phyloP scores from a whole-genome alignment of 2,797 vertebrate species.

The Premnoplex brunnescens region DNA sequence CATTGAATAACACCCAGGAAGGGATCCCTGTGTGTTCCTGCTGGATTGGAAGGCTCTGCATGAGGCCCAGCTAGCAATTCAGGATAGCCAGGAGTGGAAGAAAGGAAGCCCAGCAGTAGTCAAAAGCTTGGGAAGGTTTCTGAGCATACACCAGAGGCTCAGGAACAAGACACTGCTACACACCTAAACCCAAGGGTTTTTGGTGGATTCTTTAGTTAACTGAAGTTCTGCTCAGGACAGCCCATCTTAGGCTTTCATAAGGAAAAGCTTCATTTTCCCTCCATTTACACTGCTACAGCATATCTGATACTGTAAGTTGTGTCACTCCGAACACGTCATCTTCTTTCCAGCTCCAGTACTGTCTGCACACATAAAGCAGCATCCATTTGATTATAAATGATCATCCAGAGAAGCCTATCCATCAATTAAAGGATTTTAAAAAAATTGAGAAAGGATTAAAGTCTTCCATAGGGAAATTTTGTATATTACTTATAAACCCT shows the following conservation, averaged over 20 bases:
- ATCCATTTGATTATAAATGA: not conserved
- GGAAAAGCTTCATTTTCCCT: not conserved
- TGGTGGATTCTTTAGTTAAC: not conserved
- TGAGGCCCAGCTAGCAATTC: not conserved
- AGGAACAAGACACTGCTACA: not conserved
- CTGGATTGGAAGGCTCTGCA: not conserved
- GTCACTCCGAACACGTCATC: not conserved
- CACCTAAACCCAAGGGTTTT: not conserved
- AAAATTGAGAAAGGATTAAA: not conserved
- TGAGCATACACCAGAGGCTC: not conserved
- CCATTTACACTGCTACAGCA: not conserved
- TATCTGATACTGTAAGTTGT: not conserved
- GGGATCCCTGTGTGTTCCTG: not conserved
- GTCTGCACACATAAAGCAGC: not conserved
- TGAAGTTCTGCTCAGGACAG: not conserved
- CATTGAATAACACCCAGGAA: not conserved
- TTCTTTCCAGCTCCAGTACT: not conserved
- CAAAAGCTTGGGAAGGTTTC: not conserved
- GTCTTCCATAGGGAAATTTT: not conserved
- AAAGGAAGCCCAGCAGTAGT: not conserved
- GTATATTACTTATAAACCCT: not conserved
- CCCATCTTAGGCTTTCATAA: not conserved
- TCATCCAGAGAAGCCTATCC: not conserved
- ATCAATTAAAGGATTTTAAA: not conserved
- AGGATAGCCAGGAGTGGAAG: not conserved